A percentile compares a stretch with the other conserved stretches of the same genome.
phyloP scores from a whole-genome alignment of 1,140 invertebrate species.

The Charaxes varanes region DNA sequence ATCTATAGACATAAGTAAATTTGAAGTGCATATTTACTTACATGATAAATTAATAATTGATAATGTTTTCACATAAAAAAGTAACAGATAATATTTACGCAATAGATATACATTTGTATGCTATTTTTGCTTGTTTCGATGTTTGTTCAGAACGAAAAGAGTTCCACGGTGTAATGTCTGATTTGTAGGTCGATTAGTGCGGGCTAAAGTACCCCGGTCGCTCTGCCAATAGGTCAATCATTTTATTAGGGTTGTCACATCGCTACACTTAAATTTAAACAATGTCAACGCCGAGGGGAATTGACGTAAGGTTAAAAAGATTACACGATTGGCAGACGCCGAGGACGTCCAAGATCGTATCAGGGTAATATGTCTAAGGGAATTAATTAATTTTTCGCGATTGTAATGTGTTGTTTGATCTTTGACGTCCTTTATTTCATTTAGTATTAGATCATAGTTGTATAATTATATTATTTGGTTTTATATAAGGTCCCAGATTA shows the following conservation, averaged over 20 bases:
- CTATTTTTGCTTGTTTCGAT: conserved; percentile 1
- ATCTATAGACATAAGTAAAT: too few relatives aligned
- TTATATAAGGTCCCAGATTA: too few relatives aligned
- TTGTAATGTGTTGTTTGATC: background rate
- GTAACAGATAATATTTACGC: too few relatives aligned
- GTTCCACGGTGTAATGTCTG: conserved; percentile 12
- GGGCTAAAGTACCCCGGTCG: conserved; percentile 36
- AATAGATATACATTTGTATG: too few relatives aligned
- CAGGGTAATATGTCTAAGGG: background rate
- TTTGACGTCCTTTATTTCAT: too few relatives aligned
- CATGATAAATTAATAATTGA: too few relatives aligned
- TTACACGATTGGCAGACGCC: conserved; percentile 1
- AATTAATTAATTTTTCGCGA: background rate
- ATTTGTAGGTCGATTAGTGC: conserved; percentile 50
- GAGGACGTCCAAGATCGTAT: background rate
- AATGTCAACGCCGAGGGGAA: conserved; percentile 10
- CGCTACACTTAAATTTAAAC: conserved; percentile 12
- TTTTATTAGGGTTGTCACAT: conserved; percentile 38
- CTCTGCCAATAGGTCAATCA: conserved; percentile 44
- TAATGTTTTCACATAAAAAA: too few relatives aligned
- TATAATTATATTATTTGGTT: too few relatives aligned
- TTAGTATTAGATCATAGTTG: too few relatives aligned
- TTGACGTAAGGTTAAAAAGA: conserved; percentile 5
- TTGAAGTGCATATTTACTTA: too few relatives aligned
- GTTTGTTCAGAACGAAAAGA: conserved; percentile 11